Conservation (phyloP, 2,888 invertebrate genomes). For the Lypha dubia region DNA sequence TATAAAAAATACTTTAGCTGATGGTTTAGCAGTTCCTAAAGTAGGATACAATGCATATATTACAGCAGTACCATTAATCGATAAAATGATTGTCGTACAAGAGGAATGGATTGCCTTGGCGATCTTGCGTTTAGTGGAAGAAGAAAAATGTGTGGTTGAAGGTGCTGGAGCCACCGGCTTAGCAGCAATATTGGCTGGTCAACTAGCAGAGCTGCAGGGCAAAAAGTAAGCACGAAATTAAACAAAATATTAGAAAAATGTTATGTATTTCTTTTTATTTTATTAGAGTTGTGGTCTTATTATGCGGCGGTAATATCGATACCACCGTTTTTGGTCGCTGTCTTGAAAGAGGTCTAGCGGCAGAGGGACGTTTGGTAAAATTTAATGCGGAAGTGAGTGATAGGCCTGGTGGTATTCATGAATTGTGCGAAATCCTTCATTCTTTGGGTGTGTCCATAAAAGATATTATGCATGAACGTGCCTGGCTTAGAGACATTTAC, state of each 20-base stretch:
- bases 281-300: slow-evolving; percentile 91
- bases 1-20: slow-evolving; percentile 91
- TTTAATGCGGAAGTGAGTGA: slow-evolving; percentile 92
- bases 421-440: slow-evolving; percentile 90
- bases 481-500: slow-evolving; percentile 97
- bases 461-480: slow-evolving; percentile 97
- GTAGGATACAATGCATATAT: slow-evolving; percentile 93
- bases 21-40: slow-evolving; percentile 94
- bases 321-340: slow-evolving; percentile 95
- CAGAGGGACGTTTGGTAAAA: slow-evolving; percentile 90
- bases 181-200: slow-evolving; percentile 92
- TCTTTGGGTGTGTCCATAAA: slow-evolving; percentile 94
- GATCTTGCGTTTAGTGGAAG: slow-evolving; percentile 90
- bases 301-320: slow-evolving; percentile 96
- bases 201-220: slow-evolving; percentile 90
- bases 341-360: slow-evolving; percentile 93
- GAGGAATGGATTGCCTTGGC: slow-evolving; percentile 93
- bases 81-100: slow-evolving; percentile 91
- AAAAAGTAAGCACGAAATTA: slow-evolving; percentile 92
- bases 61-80: slow-evolving; percentile 89
- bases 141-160: slow-evolving; percentile 95
- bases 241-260: no score
- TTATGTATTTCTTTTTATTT: no score
- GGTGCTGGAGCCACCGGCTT: slow-evolving; percentile 94
- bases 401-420: slow-evolving; percentile 93